A percentile compares a stretch with the other conserved stretches of the same genome.
Evolutionary conservation across 2,888 invertebrate genomes (phyloP).

Genomic region (Hydraecia micacea): DNA sequence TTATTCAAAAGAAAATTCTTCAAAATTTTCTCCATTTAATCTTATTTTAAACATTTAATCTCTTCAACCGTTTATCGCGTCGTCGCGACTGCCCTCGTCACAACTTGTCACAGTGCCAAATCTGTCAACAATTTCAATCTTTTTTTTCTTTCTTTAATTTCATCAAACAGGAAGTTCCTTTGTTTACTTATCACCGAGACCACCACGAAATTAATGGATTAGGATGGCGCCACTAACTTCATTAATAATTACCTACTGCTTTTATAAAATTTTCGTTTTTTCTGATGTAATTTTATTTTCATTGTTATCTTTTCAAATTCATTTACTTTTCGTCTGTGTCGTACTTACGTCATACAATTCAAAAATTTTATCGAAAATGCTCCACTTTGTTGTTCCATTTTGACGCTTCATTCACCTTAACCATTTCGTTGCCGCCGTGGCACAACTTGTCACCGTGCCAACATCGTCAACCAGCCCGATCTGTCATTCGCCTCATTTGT

Average conservation of each 20-base stretch:
- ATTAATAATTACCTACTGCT: conserved; percentile 53
- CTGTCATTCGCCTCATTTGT: conserved; percentile 89
- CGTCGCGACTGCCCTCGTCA: conserved; percentile 12
- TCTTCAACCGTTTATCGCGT: not conserved
- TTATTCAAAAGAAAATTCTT: not conserved
- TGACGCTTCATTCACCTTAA: conserved; percentile 49
- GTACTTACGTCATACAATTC: conserved; percentile 16
- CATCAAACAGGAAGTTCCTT: conserved; percentile 48
- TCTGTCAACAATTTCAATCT: conserved; percentile 40
- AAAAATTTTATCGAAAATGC: not conserved
- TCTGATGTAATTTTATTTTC: conserved; percentile 13
- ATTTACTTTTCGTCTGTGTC: not conserved
- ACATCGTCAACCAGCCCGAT: conserved; percentile 76
- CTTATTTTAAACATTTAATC: not conserved
- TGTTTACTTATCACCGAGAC: conserved; percentile 49
- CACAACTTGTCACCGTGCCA: conserved; percentile 85
- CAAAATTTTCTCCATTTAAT: not conserved
- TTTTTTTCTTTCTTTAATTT: conserved; percentile 26
- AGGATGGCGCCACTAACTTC: conserved; percentile 59
- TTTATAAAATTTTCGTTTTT: not conserved
- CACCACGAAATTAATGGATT: conserved; percentile 43
- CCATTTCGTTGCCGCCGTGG: conserved; percentile 59
- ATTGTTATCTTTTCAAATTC: conserved; percentile 47
- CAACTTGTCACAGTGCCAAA: conserved; percentile 54
- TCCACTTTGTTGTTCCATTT: conserved; percentile 22